Percentiles rank a stretch among this genome's conserved stretches.
phyloP scores from a whole-genome alignment of 2,113 vertebrate genomes.

The Pomatorhinus ruficollis region DNA sequence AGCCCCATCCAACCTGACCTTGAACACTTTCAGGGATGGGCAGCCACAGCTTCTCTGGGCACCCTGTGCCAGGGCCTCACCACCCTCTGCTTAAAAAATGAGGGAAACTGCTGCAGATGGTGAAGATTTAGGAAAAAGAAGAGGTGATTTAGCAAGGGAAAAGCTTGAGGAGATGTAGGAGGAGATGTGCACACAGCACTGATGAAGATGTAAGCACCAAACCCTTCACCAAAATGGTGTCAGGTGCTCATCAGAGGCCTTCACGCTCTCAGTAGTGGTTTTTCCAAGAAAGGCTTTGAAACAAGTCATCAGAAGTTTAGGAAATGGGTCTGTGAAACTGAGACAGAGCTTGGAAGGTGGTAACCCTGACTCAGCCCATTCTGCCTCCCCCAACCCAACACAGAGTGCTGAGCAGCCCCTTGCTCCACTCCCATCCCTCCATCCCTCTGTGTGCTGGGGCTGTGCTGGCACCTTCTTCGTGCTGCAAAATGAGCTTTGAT shows the following conservation, averaged over 20 bases:
- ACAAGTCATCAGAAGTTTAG: background rate
- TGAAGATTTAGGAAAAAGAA: background rate
- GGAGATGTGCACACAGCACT: background rate
- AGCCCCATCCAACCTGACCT: accelerated
- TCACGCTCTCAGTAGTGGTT: background rate
- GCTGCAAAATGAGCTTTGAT: background rate
- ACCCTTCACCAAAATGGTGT: accelerated
- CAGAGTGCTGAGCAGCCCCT: background rate
- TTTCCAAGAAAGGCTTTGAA: background rate
- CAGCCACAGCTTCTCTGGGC: background rate
- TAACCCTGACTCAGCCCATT: background rate
- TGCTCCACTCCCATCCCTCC: accelerated
- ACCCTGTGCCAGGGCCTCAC: accelerated
- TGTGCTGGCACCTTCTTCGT: background rate
- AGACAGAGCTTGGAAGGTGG: background rate
- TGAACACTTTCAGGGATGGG: background rate
- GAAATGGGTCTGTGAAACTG: background rate
- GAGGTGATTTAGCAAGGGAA: background rate
- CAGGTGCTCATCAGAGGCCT: background rate
- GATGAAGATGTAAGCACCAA: background rate
- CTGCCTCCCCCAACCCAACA: accelerated
- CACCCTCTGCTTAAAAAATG: background rate
- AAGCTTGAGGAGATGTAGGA: background rate
- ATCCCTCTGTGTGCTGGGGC: background rate
- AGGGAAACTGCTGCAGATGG: background rate